Conservation (phyloP, 2,888 invertebrate genomes). For the Cistogaster globosa region DNA sequence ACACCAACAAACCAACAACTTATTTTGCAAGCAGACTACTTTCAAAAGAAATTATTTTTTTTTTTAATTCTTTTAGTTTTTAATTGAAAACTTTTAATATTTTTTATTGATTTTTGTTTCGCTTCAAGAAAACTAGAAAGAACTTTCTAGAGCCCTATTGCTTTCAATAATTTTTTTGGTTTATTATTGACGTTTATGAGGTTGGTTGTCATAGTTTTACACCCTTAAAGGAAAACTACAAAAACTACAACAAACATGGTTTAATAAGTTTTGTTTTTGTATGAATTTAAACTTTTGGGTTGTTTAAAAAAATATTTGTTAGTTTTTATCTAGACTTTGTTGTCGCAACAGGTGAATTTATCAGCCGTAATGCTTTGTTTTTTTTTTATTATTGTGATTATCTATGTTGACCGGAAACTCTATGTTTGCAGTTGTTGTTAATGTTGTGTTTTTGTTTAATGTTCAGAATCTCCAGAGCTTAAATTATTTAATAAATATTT, state of each 20-base stretch:
- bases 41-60: too few species aligned
- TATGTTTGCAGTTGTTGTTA: constrained; percentile 41
- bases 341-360: constrained; percentile 56
- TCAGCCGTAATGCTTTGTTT: background rate
- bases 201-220: constrained; percentile 26
- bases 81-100: too few species aligned
- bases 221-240: constrained; percentile 24
- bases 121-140: too few species aligned
- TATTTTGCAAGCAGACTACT: too few species aligned
- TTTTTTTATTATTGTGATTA: background rate
- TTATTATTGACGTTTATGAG: background rate
- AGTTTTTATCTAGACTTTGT: constrained; percentile 55
- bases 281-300: constrained; percentile 23
- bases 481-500: constrained; percentile 34
- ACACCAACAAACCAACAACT: too few species aligned
- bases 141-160: too few species aligned
- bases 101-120: too few species aligned
- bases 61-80: too few species aligned
- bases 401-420: constrained; percentile 62
- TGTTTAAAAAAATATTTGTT: constrained; percentile 6
- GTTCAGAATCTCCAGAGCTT: constrained; percentile 35
- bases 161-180: background rate
- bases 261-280: background rate
- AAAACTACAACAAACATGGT: constrained; percentile 2
- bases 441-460: constrained; percentile 20